A percentile compares a stretch with the other conserved stretches of the same genome.
phyloP scores from a whole-genome alignment of 2,888 invertebrate genomes.

The Altica lythri region DNA sequence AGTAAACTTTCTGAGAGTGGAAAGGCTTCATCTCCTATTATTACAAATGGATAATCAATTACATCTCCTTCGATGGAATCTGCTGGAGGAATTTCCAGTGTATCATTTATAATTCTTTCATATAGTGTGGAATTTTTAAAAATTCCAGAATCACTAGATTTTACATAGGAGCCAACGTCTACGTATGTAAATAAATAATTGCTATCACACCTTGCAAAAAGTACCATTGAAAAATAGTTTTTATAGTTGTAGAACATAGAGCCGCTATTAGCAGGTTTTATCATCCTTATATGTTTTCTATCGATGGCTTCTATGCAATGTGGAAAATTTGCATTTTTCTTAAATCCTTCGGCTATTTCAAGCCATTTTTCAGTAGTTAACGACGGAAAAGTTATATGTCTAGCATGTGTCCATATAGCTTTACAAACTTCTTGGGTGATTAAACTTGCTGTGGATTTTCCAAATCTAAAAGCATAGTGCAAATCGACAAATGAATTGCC shows the following conservation, averaged over 20 bases:
- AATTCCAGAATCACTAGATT: slow-evolving; percentile 22
- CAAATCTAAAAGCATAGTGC: slow-evolving; percentile 26
- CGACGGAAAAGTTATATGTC: slow-evolving; percentile 19
- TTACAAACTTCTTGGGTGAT: slow-evolving; percentile 29
- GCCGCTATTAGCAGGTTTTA: slow-evolving; percentile 16
- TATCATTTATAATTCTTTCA: slow-evolving; percentile 19
- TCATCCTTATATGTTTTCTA: slow-evolving; percentile 18
- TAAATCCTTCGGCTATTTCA: too few species aligned
- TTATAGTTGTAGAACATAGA: too few species aligned
- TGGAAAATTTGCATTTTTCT: too few species aligned
- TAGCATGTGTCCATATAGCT: slow-evolving; percentile 28
- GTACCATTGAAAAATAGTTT: too few species aligned
- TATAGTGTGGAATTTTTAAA: slow-evolving; percentile 20
- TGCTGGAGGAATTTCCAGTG: slow-evolving; percentile 16
- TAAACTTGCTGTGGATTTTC: slow-evolving; percentile 23
- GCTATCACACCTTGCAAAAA: too few species aligned
- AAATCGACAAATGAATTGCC: too few species aligned
- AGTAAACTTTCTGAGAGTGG: too few species aligned
- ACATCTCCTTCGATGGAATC: slow-evolving; percentile 2
- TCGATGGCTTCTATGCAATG: too few species aligned
- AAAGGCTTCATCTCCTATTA: slow-evolving; percentile 27
- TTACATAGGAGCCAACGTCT: slow-evolving; percentile 23
- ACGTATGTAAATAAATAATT: slow-evolving; percentile 24
- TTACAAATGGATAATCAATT: slow-evolving; percentile 21
- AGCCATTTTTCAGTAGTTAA: too few species aligned